A percentile compares a stretch with the other conserved stretches of the same genome.
Evolutionary conservation across 2,113 vertebrate genomes (phyloP).

Genomic region (Embiotoca jacksoni): DNA sequence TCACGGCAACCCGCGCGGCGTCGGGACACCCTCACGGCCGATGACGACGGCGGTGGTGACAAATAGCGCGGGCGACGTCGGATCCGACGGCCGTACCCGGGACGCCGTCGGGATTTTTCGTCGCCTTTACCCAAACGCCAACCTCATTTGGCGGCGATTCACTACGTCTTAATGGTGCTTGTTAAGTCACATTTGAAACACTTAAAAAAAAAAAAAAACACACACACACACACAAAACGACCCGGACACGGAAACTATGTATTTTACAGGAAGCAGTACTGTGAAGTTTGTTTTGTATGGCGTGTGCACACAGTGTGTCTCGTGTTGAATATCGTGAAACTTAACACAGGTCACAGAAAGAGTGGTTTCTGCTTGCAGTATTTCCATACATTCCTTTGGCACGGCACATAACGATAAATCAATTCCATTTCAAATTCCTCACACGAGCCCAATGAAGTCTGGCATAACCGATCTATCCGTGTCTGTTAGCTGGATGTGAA

Average conservation of each 20-base stretch:
- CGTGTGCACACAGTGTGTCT: slow-evolving; percentile 59
- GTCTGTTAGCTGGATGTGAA: slow-evolving; percentile 20
- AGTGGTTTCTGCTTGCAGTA: slow-evolving; percentile 6
- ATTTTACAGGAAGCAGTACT: slow-evolving; percentile 67
- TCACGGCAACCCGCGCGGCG: slow-evolving; percentile 44
- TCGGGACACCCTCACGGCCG: slow-evolving; percentile 19
- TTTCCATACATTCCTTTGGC: slow-evolving; percentile 41
- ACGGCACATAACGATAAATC: neutral
- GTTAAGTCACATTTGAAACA: slow-evolving; percentile 57
- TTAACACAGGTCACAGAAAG: slow-evolving; percentile 50
- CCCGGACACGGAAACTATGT: slow-evolving; percentile 36
- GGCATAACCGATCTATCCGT: slow-evolving; percentile 7
- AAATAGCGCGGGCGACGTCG: neutral
- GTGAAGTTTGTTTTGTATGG: slow-evolving; percentile 65
- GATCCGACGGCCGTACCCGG: slow-evolving; percentile 1
- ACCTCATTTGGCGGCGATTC: neutral
- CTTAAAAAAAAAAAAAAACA: slow-evolving; percentile 20
- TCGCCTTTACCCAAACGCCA: slow-evolving; percentile 1
- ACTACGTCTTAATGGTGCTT: slow-evolving; percentile 45
- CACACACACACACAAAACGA: slow-evolving; percentile 5
- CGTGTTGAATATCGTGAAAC: slow-evolving; percentile 54
- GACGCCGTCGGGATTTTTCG: slow-evolving; percentile 4
- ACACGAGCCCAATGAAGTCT: neutral
- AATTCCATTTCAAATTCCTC: slow-evolving; percentile 47
- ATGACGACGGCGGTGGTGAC: neutral